Evolutionary conservation across 2,888 invertebrate species (phyloP), one percentile per base, ranked within the genome.

Genomic region (Drosophila cracens): DNA sequence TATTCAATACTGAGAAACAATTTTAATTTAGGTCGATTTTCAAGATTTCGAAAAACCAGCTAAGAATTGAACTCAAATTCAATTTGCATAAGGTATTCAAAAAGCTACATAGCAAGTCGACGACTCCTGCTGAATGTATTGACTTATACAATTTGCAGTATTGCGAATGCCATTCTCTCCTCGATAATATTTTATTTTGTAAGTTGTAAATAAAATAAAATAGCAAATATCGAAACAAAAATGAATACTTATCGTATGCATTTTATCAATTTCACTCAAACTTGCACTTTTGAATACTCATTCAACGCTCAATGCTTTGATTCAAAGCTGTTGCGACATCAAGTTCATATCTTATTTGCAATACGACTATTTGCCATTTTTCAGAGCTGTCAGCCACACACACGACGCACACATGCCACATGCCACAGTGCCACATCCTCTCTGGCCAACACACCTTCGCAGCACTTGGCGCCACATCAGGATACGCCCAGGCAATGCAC

Each of bases 351-450:
- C 72, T 73, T 62, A 78, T 78, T 83, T 86, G 68, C 76, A 21
- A 36, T 25, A 18, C 29, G 18, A 21, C 38, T 61, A 40, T 68
- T 83, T 86, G 74, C 76, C 72, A 85, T 85, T 89, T 84, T 76
- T 84, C 82, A 72, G 79, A 84, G 71, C 89, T 85, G 85, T 89
- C 85, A 84, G 40, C 60, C 66, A 59, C 84, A 85, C 71, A 70
- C 89, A 68, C 52, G 69, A 40, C 76, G 29, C 63, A 60, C 65
- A 38, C 67, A 57, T 54, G 31, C 58, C 52, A 27, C 65, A n/a
- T 40, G 38, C 43, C 71, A 29, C 54, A 52, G 10, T 61, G 64
- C 49, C 65, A 27, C 56, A 60, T 52, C 64, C 54, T 72, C 53
- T 36, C 58, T 16, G 53, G 48, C 11, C 48, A 57, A 51, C 61